Percentiles rank a stretch among this genome's conserved stretches.
Evolutionary conservation across 2,797 vertebrate genomes (phyloP).

Genomic region (Protonibea diacanthus): DNA sequence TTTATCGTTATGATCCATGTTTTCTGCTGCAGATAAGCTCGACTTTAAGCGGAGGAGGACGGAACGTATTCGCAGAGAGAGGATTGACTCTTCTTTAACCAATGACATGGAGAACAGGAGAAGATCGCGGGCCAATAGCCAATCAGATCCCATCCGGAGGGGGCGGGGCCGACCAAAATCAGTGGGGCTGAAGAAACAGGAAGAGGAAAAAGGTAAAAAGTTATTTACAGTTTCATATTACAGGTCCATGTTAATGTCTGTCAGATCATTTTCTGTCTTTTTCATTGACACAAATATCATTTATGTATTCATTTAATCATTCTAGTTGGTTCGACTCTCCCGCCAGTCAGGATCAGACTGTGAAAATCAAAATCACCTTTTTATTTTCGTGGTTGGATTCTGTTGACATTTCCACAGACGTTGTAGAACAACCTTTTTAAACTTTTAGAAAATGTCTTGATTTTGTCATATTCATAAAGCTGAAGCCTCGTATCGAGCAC

Average conservation of each 20-base stretch:
- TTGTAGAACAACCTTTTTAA: background rate
- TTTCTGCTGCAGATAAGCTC: conserved; percentile 87
- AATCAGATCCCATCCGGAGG: conserved; percentile 94
- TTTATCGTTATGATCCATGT: background rate
- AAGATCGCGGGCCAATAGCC: conserved; percentile 92
- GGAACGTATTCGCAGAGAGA: conserved; percentile 93
- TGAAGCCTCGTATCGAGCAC: background rate
- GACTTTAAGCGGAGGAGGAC: conserved; percentile 95
- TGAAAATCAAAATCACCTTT: background rate
- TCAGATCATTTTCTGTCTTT: no score
- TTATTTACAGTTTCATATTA: background rate
- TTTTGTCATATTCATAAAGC: background rate
- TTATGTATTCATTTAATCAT: no score
- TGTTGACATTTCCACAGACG: background rate
- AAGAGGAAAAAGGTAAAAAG: conserved; percentile 94
- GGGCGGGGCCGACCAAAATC: conserved; percentile 95
- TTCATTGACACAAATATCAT: no score
- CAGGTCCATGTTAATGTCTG: background rate
- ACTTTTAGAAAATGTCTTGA: background rate
- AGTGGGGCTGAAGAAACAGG: conserved; percentile 93
- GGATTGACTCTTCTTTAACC: conserved; percentile 90
- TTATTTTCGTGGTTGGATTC: background rate
- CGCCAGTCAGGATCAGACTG: background rate
- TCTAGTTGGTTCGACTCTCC: background rate
- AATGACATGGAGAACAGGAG: conserved; percentile 95